phyloP scores from a whole-genome alignment of 2,888 invertebrate species.

The Cryptocheilus praepositus region DNA sequence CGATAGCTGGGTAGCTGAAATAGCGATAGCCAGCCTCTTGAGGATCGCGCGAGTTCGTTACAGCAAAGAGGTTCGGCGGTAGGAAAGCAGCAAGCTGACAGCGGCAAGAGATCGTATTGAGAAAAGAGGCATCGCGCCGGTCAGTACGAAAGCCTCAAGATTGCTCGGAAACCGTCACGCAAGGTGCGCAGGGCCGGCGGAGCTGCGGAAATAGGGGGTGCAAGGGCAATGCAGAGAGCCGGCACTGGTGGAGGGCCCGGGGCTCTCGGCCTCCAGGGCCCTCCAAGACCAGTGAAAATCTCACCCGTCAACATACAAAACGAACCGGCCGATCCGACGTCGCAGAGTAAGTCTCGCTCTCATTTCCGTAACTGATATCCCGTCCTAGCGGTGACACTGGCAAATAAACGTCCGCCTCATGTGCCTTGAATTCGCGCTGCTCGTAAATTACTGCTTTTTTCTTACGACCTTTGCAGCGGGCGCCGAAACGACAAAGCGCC shows the following conservation, averaged over 20 bases:
- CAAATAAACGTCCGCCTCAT: too few species aligned
- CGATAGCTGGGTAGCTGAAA: too few species aligned
- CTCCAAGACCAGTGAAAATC: slow-evolving; percentile 72
- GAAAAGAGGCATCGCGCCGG: slow-evolving; percentile 42
- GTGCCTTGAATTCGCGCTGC: too few species aligned
- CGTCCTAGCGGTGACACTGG: too few species aligned
- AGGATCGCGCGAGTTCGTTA: too few species aligned
- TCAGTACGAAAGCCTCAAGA: slow-evolving; percentile 59
- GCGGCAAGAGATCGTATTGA: slow-evolving; percentile 9
- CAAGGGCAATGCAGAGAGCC: slow-evolving; percentile 68
- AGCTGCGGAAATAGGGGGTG: slow-evolving; percentile 66
- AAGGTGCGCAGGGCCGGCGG: slow-evolving; percentile 63
- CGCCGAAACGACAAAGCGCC: too few species aligned
- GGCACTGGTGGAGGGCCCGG: slow-evolving; percentile 69
- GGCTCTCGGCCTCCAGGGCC: slow-evolving; percentile 71
- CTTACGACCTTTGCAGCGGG: too few species aligned
- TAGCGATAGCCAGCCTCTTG: too few species aligned
- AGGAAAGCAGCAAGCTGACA: not conserved
- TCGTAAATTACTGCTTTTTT: too few species aligned
- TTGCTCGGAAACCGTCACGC: slow-evolving; percentile 67
- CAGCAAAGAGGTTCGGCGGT: not conserved
- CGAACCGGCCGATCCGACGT: slow-evolving; percentile 68
- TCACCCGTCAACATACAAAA: slow-evolving; percentile 71
- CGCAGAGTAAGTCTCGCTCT: slow-evolving; percentile 66
- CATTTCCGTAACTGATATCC: too few species aligned